These are phyloP conservation scores for Epizoanthus fatuus DNA, from an alignment of 92 coral and sea anemone species.

Conservation along the genomic window DNA sequence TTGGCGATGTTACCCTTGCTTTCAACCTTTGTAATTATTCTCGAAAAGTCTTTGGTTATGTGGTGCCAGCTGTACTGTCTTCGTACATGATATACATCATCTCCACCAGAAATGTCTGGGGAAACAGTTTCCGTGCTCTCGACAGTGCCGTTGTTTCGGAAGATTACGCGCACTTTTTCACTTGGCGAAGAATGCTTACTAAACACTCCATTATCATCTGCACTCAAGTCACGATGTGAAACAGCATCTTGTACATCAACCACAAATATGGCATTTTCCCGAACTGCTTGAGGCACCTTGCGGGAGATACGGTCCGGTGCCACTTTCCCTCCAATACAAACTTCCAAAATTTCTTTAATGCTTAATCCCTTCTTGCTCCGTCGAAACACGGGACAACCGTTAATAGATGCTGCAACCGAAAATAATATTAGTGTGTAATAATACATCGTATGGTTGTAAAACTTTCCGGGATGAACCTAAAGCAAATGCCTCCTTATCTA, in stretches of 20 bases:
- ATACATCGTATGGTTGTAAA: too few species aligned
- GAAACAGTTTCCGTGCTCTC: neutral
- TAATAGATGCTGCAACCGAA: constrained; percentile 12
- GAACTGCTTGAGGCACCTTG: constrained; percentile 50
- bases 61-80: constrained; percentile 77
- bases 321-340: constrained; percentile 39
- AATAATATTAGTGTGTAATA: neutral
- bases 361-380: constrained; percentile 32
- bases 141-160: constrained; percentile 12
- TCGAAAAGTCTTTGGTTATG: constrained; percentile 16
- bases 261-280: constrained; percentile 52
- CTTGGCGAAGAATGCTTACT: constrained; percentile 50
- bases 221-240: constrained; percentile 40
- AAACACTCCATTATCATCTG: constrained; percentile 55
- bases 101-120: constrained; percentile 11
- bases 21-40: constrained; percentile 63
- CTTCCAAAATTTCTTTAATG: constrained; percentile 38
- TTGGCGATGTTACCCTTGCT: constrained; percentile 18
- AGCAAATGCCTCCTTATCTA: too few species aligned
- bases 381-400: constrained; percentile 57
- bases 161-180: constrained; percentile 18
- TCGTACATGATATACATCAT: constrained; percentile 26
- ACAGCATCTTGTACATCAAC: constrained; percentile 28
- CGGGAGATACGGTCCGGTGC: neutral
- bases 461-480: too few species aligned